Percentiles rank a stretch among this genome's conserved stretches.
phyloP scores from a whole-genome alignment of 1,140 invertebrate genomes.

The Bombus waltoni region DNA sequence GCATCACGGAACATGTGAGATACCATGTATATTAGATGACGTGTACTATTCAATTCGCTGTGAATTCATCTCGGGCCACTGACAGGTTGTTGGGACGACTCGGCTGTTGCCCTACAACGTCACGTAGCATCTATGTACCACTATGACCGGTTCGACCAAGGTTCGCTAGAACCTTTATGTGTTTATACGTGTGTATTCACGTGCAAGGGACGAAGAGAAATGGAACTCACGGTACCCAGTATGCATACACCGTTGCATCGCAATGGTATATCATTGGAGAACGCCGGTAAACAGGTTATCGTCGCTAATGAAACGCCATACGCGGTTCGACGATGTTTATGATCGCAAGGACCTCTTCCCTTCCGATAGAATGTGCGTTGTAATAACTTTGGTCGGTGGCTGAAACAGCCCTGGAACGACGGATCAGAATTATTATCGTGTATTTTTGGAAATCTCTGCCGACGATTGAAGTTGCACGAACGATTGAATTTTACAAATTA shows the following conservation, averaged over 20 bases:
- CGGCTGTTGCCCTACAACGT: conserved; percentile 34
- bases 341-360: conserved; percentile 19
- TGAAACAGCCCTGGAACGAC: background rate
- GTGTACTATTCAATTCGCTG: conserved; percentile 73
- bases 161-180: conserved; percentile 48
- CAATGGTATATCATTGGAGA: conserved; percentile 54
- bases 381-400: background rate
- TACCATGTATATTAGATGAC: conserved; percentile 77
- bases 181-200: background rate
- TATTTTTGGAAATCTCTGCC: background rate
- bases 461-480: background rate
- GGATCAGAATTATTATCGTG: background rate
- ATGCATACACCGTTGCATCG: conserved; percentile 40
- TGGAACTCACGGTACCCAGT: conserved; percentile 43
- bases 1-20: conserved; percentile 73
- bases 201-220: background rate
- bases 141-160: conserved; percentile 61
- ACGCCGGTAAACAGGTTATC: conserved; percentile 67
- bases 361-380: background rate
- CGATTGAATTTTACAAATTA: background rate
- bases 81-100: conserved; percentile 65
- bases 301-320: conserved; percentile 64
- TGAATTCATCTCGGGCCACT: conserved; percentile 46
- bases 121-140: conserved; percentile 45
- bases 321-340: conserved; percentile 47